A percentile compares a stretch with the other conserved stretches of the same genome.
Evolutionary conservation across 2,797 vertebrate species (phyloP).

Genomic region (Jordanella pulchra): DNA sequence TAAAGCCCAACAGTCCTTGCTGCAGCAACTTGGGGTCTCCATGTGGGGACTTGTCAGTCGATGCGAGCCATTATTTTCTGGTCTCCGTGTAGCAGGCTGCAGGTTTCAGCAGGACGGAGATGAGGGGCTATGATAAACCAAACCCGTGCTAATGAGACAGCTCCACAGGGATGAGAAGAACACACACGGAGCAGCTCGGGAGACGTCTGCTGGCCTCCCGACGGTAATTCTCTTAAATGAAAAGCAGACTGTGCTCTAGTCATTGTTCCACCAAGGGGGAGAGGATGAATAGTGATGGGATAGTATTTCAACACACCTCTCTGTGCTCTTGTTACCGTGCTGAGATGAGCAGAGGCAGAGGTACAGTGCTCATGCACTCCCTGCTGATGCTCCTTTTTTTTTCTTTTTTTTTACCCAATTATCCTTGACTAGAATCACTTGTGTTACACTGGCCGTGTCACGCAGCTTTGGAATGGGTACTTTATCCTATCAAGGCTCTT

Average conservation of each 20-base stretch:
- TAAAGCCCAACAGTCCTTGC: constrained; percentile 40
- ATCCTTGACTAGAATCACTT: constrained; percentile 69
- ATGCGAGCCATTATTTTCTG: constrained; percentile 66
- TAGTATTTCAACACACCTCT: constrained; percentile 73
- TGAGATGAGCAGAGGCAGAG: constrained; percentile 58
- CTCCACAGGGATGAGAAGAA: constrained; percentile 77
- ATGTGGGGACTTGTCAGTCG: constrained; percentile 46
- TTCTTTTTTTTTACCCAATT: constrained; percentile 51
- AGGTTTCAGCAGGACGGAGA: constrained; percentile 58
- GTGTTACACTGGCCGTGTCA: constrained; percentile 61
- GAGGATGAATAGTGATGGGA: constrained; percentile 71
- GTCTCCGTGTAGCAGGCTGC: constrained; percentile 56
- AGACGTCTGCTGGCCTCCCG: constrained; percentile 74
- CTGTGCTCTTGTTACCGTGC: constrained; percentile 48
- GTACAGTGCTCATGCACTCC: constrained; percentile 71
- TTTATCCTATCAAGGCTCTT: constrained; percentile 72
- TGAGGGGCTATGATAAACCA: constrained; percentile 47
- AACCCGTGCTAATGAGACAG: constrained; percentile 78
- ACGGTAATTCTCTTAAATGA: constrained; percentile 80
- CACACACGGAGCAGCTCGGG: constrained; percentile 76
- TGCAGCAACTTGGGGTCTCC: constrained; percentile 46
- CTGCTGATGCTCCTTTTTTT: constrained; percentile 48
- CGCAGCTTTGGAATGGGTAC: constrained; percentile 53
- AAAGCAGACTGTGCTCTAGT: constrained; percentile 78
- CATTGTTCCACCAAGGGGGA: constrained; percentile 69